These are phyloP conservation scores for Yponomeuta malinellus DNA, from an alignment of 2,888 invertebrate species.

Conservation along the genomic window DNA sequence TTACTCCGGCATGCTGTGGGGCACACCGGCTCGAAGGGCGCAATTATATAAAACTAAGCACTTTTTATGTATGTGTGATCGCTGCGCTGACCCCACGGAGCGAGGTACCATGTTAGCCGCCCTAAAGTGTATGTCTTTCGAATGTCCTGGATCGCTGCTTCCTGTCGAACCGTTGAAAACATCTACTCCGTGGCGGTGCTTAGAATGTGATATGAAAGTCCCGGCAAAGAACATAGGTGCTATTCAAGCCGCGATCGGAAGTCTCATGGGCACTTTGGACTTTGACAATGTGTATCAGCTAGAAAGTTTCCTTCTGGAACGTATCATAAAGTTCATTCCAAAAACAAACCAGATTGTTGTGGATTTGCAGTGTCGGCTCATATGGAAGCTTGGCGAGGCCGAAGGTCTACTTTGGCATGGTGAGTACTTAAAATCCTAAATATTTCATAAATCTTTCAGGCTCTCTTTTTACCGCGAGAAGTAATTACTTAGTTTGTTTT, in stretches of 20 bases:
- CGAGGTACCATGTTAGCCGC: slow-evolving; percentile 76
- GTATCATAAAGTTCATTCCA: slow-evolving; percentile 73
- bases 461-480: no score
- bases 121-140: slow-evolving; percentile 69
- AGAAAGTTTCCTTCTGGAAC: slow-evolving; percentile 70
- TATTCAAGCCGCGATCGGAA: slow-evolving; percentile 70
- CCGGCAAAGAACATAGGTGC: slow-evolving; percentile 67
- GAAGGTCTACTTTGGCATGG: slow-evolving; percentile 76
- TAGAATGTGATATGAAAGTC: slow-evolving; percentile 66
- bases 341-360: slow-evolving; percentile 77
- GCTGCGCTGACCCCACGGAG: slow-evolving; percentile 82
- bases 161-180: slow-evolving; percentile 72
- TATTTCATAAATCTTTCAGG: no score
- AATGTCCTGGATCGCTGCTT: slow-evolving; percentile 73
- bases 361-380: slow-evolving; percentile 78
- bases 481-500: no score
- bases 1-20: slow-evolving; percentile 81
- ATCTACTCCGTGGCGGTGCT: slow-evolving; percentile 77
- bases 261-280: slow-evolving; percentile 68
- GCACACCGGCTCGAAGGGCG: slow-evolving; percentile 77
- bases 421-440: slow-evolving; percentile 37
- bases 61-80: slow-evolving; percentile 79
- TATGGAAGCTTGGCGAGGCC: slow-evolving; percentile 77
- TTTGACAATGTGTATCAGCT: slow-evolving; percentile 70
- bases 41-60: slow-evolving; percentile 80